Conservation (phyloP, 2,888 invertebrate genomes). For the Lycocerus yunnanus region DNA sequence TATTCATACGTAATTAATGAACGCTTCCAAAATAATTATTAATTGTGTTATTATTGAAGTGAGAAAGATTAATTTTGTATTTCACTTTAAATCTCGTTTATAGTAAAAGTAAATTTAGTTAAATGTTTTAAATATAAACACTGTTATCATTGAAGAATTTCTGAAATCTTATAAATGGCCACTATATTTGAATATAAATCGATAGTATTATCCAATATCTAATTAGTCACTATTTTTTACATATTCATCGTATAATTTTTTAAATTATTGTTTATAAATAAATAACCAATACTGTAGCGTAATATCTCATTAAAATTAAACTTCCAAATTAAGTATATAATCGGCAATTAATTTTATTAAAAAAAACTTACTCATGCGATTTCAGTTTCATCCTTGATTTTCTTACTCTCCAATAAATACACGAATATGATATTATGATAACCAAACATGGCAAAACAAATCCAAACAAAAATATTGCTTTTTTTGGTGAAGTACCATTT, state of each 20-base stretch:
- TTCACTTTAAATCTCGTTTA: background rate
- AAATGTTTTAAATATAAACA: background rate
- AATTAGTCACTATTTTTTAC: background rate
- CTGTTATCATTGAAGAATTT: background rate
- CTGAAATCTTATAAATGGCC: conserved; percentile 18
- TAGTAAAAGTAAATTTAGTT: background rate
- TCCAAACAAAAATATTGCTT: conserved; percentile 79
- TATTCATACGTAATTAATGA: too few species aligned
- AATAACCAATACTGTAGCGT: background rate
- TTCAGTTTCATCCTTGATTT: conserved; percentile 74
- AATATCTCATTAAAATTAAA: background rate
- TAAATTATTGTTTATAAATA: background rate
- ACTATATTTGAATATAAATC: conserved; percentile 23
- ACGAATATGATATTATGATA: conserved; percentile 83
- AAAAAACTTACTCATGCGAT: conserved; percentile 66
- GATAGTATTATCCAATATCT: background rate
- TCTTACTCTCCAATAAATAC: conserved; percentile 81
- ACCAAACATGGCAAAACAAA: conserved; percentile 84
- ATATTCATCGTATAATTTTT: background rate
- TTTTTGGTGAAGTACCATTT: conserved; percentile 80
- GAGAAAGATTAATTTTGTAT: too few species aligned
- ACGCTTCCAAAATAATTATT: too few species aligned
- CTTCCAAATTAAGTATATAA: background rate
- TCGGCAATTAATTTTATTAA: background rate
- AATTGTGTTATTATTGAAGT: too few species aligned